phyloP scores from a whole-genome alignment of 2,888 invertebrate species.

The Alsophila aescularia region DNA sequence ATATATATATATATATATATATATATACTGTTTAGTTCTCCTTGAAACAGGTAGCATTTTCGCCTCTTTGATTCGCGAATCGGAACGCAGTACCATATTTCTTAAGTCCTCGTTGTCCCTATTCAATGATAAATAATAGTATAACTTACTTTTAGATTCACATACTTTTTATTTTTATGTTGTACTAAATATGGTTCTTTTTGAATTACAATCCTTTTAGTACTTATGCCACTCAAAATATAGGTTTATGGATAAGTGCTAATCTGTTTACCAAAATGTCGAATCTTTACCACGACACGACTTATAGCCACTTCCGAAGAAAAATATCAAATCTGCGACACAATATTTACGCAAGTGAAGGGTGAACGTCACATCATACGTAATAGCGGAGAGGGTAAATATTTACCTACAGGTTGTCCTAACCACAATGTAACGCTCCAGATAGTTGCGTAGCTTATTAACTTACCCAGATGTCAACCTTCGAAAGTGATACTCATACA shows the following conservation, averaged over 20 bases:
- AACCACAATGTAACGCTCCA: not conserved
- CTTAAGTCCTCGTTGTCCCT: too few relatives aligned
- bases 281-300: not conserved
- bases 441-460: slow-evolving; percentile 8
- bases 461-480: slow-evolving; percentile 8
- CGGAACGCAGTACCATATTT: too few relatives aligned
- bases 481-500: not conserved
- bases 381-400: slow-evolving; percentile 3
- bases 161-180: too few relatives aligned
- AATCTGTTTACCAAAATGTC: not conserved
- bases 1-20: too few relatives aligned
- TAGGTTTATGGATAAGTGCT: not conserved
- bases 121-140: too few relatives aligned
- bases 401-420: slow-evolving; percentile 7
- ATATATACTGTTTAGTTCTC: too few relatives aligned
- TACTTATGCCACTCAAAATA: too few relatives aligned
- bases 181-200: too few relatives aligned
- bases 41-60: too few relatives aligned
- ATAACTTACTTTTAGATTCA: too few relatives aligned
- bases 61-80: too few relatives aligned
- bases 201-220: too few relatives aligned
- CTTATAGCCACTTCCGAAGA: not conserved
- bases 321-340: slow-evolving; percentile 4
- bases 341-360: slow-evolving; percentile 4
- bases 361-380: slow-evolving; percentile 6